Base-by-base conservation (phyloP, 92 coral and sea anemone species). In the Zoanthus sansibaricus region DNA sequence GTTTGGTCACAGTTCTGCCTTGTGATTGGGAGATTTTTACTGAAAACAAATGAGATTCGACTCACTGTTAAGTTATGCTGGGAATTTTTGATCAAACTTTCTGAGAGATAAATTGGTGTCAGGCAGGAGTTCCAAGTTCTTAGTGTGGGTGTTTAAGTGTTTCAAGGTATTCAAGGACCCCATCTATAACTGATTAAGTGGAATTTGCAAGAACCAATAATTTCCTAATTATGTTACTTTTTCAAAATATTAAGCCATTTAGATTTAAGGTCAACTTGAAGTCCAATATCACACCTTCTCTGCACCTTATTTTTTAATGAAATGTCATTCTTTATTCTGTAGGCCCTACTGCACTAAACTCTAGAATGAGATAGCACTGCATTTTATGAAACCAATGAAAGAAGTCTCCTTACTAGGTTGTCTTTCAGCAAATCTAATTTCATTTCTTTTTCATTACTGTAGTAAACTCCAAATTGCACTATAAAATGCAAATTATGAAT, bases 51-150 rank as follows among this genome's bases (percentile, higher is more conserved):
- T 62, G n/a, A 62, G 21, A 62, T 17, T 62, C 21, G 69, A 62
- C 55, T 49, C 55, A 62, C 69, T 62, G 69, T 62, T 62, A 62
- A 62, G 69, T 9, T 17, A 62, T 62, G 69, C 69, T 62, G 69
- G 69, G 69, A 62, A 62, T 62, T 62, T 62, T 62, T 17, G 69
- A 17, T 17, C 25, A 17, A 62, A 62, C 25, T n/a, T 62, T 62
- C 69, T 62, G 64, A 37, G 64, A 58, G 64, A 58, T 58, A 1
- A 62, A 62, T 62, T 62, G 69, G 55, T 48, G 55, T 37, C 55
- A 49, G 30, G 10, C 30, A 9, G 69, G 21, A 20, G 21, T 62
- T 62, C 30, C n/a, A 8, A 16, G 20, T 4, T 7, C 69, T 7
- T 62, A 1, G 25, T 17, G 69, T 62, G 69, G 69, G 69, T 62